These are phyloP conservation scores for Polylopha cassiicola DNA, from an alignment of 2,888 invertebrate genomes.

Conservation along the genomic window DNA sequence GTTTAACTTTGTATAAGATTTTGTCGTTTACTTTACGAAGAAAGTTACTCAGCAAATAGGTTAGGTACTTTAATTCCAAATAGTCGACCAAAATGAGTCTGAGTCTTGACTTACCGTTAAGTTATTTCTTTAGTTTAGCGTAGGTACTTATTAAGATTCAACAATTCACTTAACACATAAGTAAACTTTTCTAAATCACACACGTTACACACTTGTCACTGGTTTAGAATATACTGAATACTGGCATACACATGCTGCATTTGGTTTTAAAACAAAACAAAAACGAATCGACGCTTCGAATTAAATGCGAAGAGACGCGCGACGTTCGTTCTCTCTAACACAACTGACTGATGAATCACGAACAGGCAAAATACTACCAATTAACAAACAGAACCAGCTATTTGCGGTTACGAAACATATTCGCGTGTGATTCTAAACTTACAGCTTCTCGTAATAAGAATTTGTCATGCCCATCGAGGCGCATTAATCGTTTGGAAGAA, in stretches of 20 bases:
- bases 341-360: constrained; percentile 67
- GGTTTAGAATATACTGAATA: constrained; percentile 41
- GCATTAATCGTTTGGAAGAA: too few relatives aligned
- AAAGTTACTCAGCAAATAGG: too few relatives aligned
- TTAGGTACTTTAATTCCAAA: too few relatives aligned
- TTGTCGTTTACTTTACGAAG: too few relatives aligned
- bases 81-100: too few relatives aligned
- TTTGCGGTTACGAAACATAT: constrained; percentile 9
- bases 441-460: constrained; percentile 5
- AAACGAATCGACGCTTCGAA: constrained; percentile 28
- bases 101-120: too few relatives aligned
- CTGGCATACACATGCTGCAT: constrained; percentile 42
- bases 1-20: too few relatives aligned
- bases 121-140: too few relatives aligned
- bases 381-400: constrained; percentile 45
- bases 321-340: constrained; percentile 39
- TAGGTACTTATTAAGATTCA: too few relatives aligned
- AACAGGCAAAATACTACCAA: constrained; percentile 71
- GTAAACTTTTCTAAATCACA: constrained; percentile 11
- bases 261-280: constrained; percentile 41
- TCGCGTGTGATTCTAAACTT: constrained; percentile 13
- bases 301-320: constrained; percentile 16
- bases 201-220: constrained; percentile 36
- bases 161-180: too few relatives aligned
- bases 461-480: constrained; percentile 1